Base-by-base conservation (phyloP, 2,888 invertebrate species). In the Drosophila prolongata region DNA sequence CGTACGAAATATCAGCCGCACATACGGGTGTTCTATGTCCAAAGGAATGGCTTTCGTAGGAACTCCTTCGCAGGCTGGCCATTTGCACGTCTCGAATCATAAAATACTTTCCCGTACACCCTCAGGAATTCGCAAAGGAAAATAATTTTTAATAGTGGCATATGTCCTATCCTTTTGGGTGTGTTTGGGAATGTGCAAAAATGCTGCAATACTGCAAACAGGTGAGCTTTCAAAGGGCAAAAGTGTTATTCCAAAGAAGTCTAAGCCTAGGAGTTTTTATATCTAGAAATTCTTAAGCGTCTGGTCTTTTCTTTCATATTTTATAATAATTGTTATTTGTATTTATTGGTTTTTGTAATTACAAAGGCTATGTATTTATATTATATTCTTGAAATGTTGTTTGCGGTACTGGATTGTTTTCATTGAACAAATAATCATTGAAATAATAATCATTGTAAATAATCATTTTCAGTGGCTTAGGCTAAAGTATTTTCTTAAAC, bases 1-100 rank as follows among this genome's bases (percentile, higher is more conserved):
- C 87, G 85, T 87, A 84, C 85, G 54, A 69, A 77, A 75, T 67
- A 82, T 68, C 75, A 68, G 72, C 50, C 62, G 62, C 62, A 73
- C 74, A 62, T 70, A 81, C 62, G 62, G 78, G 66, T 66, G 40
- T 57, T 24, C 37, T 13, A 16, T 56, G 56, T 34, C 47, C 58
- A 42, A 67, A 49, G 68, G 60, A 67, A 62, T 69, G 47, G 30
- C 57, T 54, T 50, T 38, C 27, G 44, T 49, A 35, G 47, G 54
- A 42, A 27, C 50, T 62, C 53, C 58, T 66, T n/a, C 11, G 30
- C 47, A 6, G 27, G 34, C 43, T 43, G 53, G 27, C 57, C 59
- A 73, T 75, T 88, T 73, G 64, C 66, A 75, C 68, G 77, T 66
- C 64, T 75, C 47, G 49, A 67, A 58, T 61, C 47, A 52, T 84